Percentiles rank a stretch among this genome's conserved stretches.
These are phyloP conservation scores for Danio aesculapii DNA, from an alignment of 2,797 vertebrate species.

Conservation along the genomic window DNA sequence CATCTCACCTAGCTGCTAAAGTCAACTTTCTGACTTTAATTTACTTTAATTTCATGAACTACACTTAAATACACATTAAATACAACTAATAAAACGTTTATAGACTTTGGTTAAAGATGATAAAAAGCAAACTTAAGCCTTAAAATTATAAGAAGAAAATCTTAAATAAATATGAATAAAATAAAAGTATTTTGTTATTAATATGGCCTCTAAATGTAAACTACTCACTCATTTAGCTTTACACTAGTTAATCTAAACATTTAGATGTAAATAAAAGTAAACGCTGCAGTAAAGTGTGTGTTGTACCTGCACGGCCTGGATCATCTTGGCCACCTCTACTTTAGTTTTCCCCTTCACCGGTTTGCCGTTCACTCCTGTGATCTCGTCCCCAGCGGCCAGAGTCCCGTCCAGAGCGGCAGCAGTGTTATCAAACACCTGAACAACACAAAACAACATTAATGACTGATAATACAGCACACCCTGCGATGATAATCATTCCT, in stretches of 20 bases:
- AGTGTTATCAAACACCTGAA: constrained; percentile 96
- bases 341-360: constrained; percentile 97
- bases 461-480: not conserved
- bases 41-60: no score
- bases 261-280: not conserved
- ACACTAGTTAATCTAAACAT: not conserved
- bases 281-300: no score
- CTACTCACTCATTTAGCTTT: no score
- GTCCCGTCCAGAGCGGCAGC: constrained; percentile 92
- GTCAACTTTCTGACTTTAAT: no score
- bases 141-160: no score
- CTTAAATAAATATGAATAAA: no score
- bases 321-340: constrained; percentile 99
- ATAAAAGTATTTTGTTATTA: not conserved
- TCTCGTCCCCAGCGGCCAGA: constrained; percentile 95
- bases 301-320: constrained; percentile 94
- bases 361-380: constrained; percentile 95
- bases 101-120: no score
- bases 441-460: not conserved
- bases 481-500: not conserved
- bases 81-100: no score
- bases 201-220: not conserved
- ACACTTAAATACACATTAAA: no score
- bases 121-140: no score
- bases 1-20: no score